Base-by-base conservation (phyloP, 2,888 invertebrate genomes). In the Cryptophagus acutangulus region DNA sequence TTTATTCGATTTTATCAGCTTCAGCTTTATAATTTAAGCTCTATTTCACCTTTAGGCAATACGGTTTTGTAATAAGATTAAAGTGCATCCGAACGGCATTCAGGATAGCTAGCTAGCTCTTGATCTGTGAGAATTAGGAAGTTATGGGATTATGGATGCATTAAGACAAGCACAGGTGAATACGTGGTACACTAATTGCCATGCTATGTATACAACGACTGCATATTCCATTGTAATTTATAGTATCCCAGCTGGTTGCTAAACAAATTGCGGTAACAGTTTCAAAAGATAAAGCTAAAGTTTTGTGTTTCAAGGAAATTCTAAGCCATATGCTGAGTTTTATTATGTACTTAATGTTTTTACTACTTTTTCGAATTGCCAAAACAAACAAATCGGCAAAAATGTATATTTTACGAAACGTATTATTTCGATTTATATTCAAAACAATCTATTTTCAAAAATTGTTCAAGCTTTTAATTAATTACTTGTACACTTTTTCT, bases 81-180 rank as follows among this genome's bases (percentile, higher is more conserved):
- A n/a, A n/a, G n/a, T n/a, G 24, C 24, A 20, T 20, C 24, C 24
- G n/a, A 20, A 20, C 24, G 24, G 24, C n/a, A n/a, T n/a, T n/a
- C n/a, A n/a, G n/a, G n/a, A n/a, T n/a, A n/a, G n/a, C n/a, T n/a
- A n/a, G n/a, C n/a, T n/a, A n/a, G n/a, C 24, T 20, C 6, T 20
- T 20, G 24, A 20, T 20, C 24, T n/a, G 24, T n/a, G 24, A 20
- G 24, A 20, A 20, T 20, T 20, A 20, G 24, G 24, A 20, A 20
- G 24, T 20, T 20, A 20, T n/a, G 24, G 24, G 24, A 20, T 20
- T 20, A 20, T 20, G 24, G 24, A 20, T 20, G 24, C 24, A 20
- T 20, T 20, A 20, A 20, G 24, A 20, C 24, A 20, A 20, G 24
- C 24, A 20, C 24, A 20, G 24, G 24, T 20, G 24, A 20, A 20